Evolutionary conservation across 2,797 vertebrate genomes (phyloP).

Genomic region (Cygnus olor): DNA sequence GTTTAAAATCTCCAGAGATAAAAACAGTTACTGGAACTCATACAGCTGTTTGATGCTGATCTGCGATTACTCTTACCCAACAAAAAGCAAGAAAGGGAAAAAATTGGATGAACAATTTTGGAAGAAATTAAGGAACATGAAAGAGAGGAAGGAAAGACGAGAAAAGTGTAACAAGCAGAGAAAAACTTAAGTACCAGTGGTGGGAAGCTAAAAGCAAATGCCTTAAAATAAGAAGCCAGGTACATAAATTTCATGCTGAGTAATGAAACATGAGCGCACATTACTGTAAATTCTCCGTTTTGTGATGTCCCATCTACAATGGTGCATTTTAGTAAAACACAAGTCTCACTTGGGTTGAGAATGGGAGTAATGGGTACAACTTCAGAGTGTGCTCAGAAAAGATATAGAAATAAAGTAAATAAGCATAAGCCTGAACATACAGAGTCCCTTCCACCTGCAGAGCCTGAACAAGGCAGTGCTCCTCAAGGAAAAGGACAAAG

Average conservation of each 20-base stretch:
- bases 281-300: slow-evolving; percentile 12
- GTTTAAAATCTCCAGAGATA: slow-evolving; percentile 38
- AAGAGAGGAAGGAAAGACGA: slow-evolving; percentile 13
- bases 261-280: not conserved
- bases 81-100: not conserved
- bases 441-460: not conserved
- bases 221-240: not conserved
- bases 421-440: not conserved
- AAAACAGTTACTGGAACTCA: not conserved
- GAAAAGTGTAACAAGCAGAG: not conserved
- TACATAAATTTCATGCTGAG: not conserved
- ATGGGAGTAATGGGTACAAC: not conserved
- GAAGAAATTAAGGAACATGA: not conserved
- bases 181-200: not conserved
- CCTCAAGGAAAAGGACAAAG: not conserved
- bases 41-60: not conserved
- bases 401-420: not conserved
- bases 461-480: not conserved
- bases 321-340: not conserved
- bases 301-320: not conserved
- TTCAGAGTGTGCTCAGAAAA: not conserved
- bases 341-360: not conserved
- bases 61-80: not conserved
- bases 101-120: not conserved
- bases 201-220: not conserved